Percentiles rank a stretch among this genome's conserved stretches.
Evolutionary conservation across 2,888 invertebrate species (phyloP).

Genomic region (Caenorhabditis angaria): DNA sequence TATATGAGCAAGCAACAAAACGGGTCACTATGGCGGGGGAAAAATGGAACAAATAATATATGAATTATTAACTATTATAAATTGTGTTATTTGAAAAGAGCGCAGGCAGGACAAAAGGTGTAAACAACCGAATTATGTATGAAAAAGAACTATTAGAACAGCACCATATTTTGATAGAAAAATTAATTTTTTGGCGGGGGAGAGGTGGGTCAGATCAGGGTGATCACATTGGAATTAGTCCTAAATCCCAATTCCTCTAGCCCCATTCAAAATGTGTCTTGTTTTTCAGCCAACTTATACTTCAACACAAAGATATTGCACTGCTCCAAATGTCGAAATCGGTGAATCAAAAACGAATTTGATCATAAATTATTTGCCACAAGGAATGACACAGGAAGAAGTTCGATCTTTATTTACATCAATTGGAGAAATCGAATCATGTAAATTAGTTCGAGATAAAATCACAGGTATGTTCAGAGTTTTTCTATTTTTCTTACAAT

Average conservation of each 20-base stretch:
- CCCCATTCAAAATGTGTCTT: too few species aligned
- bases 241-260: too few species aligned
- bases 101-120: constrained; percentile 2
- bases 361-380: constrained; percentile 98
- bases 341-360: constrained; percentile 83
- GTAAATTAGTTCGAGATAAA: constrained; percentile 98
- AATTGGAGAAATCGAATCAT: constrained; percentile 98
- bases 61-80: not conserved
- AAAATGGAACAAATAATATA: not conserved
- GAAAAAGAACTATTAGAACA: not conserved
- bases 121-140: not conserved
- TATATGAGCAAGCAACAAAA: not conserved
- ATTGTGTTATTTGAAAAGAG: not conserved
- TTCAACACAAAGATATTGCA: constrained; percentile 49
- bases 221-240: too few species aligned
- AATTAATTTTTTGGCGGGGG: too few species aligned
- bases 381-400: constrained; percentile 74
- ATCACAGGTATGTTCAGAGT: constrained; percentile 86
- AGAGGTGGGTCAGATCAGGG: too few species aligned
- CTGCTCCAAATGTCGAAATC: constrained; percentile 56
- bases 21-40: not conserved
- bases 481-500: too few species aligned
- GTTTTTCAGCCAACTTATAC: constrained; percentile 42
- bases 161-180: too few species aligned
- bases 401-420: constrained; percentile 95